phyloP scores from a whole-genome alignment of 2,888 invertebrate species.

The Ceratothoa steindachneri region DNA sequence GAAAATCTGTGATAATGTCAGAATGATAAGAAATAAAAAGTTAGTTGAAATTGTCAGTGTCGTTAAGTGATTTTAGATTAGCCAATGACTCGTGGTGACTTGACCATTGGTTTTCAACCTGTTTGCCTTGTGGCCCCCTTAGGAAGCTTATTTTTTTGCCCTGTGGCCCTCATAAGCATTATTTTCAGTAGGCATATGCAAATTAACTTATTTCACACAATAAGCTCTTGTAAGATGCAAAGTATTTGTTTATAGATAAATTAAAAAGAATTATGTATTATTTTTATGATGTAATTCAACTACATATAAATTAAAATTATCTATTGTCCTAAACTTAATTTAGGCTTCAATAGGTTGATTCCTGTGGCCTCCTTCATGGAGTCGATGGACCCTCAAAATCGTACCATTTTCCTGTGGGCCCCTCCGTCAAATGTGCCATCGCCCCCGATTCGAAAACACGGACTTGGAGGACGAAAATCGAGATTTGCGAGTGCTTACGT shows the following conservation, averaged over 20 bases:
- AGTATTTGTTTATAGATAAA: neutral
- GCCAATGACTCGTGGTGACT: neutral
- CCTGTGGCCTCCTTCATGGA: neutral
- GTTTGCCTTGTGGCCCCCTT: neutral
- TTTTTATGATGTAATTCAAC: neutral
- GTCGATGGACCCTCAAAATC: neutral
- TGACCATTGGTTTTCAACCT: neutral
- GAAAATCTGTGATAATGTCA: too few relatives aligned
- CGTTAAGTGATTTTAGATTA: too few relatives aligned
- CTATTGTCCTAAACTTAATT: neutral
- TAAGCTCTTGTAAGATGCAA: neutral
- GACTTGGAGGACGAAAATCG: too few relatives aligned
- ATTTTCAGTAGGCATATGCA: neutral
- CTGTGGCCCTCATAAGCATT: neutral
- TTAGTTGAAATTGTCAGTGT: too few relatives aligned
- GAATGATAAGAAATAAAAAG: too few relatives aligned
- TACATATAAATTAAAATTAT: neutral
- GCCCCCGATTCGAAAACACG: too few relatives aligned
- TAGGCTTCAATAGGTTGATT: neutral
- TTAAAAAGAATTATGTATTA: neutral
- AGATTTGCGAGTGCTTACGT: too few relatives aligned
- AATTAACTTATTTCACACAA: neutral
- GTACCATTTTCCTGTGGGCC: neutral
- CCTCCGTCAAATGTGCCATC: neutral
- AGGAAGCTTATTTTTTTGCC: neutral